Percentiles rank a stretch among this genome's conserved stretches.
Evolutionary conservation across 2,797 vertebrate genomes (phyloP).

Genomic region (Semaprochilodus insignis): DNA sequence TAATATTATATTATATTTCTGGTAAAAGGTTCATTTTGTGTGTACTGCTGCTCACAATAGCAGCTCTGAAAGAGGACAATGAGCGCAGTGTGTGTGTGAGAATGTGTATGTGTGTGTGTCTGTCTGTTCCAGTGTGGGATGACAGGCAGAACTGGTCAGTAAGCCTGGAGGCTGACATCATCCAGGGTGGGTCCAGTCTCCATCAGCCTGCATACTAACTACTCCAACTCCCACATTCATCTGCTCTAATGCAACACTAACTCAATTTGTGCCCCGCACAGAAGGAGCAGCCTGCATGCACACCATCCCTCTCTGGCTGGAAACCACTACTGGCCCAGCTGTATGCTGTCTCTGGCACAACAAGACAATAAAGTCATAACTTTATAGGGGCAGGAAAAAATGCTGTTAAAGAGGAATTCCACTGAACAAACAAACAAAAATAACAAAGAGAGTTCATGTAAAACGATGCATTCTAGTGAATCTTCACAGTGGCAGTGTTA

Average conservation of each 20-base stretch:
- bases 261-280: slow-evolving; percentile 64
- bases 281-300: slow-evolving; percentile 42
- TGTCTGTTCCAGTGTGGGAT: slow-evolving; percentile 10
- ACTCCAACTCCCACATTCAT: slow-evolving; percentile 49
- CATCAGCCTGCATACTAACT: slow-evolving; percentile 63
- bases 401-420: too few species aligned
- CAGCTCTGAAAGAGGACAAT: slow-evolving; percentile 2
- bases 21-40: background rate
- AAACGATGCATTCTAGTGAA: too few species aligned
- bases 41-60: background rate
- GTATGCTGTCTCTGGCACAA: background rate
- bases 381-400: background rate
- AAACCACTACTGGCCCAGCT: background rate
- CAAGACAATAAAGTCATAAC: background rate
- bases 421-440: too few species aligned
- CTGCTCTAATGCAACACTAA: slow-evolving; percentile 71
- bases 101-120: slow-evolving; percentile 24
- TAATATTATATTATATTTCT: background rate
- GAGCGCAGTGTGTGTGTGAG: slow-evolving; percentile 6
- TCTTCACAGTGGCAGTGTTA: too few species aligned
- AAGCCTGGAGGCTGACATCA: slow-evolving; percentile 44
- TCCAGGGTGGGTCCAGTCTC: slow-evolving; percentile 57
- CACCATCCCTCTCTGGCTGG: slow-evolving; percentile 7
- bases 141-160: slow-evolving; percentile 18
- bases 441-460: too few species aligned